These are phyloP conservation scores for Lepidocyrtoides sp. DNA, from an alignment of 2,888 invertebrate genomes.

Conservation along the genomic window DNA sequence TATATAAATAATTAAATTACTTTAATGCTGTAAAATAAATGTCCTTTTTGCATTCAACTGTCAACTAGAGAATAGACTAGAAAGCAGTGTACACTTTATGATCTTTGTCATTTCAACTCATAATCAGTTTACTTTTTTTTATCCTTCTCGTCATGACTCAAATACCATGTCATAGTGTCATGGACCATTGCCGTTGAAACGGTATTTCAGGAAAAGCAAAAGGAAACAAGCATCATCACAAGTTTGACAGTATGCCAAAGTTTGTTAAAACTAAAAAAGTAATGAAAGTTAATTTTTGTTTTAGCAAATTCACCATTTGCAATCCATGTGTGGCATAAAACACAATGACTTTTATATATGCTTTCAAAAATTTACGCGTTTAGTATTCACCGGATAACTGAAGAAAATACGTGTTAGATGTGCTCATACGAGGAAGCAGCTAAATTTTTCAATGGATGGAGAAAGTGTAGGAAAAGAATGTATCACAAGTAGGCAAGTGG, in stretches of 20 bases:
- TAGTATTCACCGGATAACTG: not conserved
- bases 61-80: not conserved
- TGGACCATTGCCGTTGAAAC: no score
- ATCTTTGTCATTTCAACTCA: not conserved
- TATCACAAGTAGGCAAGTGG: slow-evolving; percentile 30
- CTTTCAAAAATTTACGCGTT: not conserved
- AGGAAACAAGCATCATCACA: no score
- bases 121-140: no score
- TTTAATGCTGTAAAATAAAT: not conserved
- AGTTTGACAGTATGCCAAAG: not conserved
- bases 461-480: not conserved
- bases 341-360: not conserved
- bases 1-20: slow-evolving; percentile 19
- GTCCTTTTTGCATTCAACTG: not conserved
- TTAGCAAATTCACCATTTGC: not conserved
- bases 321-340: not conserved
- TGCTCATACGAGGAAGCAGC: not conserved
- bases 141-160: no score
- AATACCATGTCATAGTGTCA: no score
- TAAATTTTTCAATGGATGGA: slow-evolving; percentile 16
- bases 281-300: not conserved
- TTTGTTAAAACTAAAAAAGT: not conserved
- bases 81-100: not conserved
- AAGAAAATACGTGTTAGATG: not conserved
- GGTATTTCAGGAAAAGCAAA: no score